A percentile compares a stretch with the other conserved stretches of the same genome.
These are phyloP conservation scores for Halisarca cf. caerulea DNA, from an alignment of 37 sponge, comb jelly and placozoan species.

Conservation along the genomic window DNA sequence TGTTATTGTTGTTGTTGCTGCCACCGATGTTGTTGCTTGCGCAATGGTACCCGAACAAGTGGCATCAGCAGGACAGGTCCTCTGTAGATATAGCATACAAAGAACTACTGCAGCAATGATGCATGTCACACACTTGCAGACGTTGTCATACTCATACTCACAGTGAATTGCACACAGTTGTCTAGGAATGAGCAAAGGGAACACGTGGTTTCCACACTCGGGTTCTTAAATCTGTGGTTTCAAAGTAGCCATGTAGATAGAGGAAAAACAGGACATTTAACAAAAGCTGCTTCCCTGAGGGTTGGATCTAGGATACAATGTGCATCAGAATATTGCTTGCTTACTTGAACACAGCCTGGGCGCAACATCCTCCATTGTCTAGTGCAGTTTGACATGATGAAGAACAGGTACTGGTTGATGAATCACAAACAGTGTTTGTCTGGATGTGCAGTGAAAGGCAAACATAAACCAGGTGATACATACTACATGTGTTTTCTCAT, in stretches of 20 bases:
- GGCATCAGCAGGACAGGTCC: neutral
- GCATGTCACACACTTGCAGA: too few relatives aligned
- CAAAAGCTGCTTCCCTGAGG: neutral
- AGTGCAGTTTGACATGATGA: neutral
- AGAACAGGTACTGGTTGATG: neutral
- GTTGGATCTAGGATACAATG: neutral
- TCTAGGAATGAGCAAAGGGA: neutral
- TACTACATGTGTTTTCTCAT: too few relatives aligned
- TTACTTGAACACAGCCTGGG: constrained; percentile 4
- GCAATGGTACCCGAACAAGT: neutral
- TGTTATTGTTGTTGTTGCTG: neutral
- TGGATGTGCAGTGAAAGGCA: too few relatives aligned
- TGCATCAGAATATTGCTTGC: neutral
- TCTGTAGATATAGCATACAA: too few relatives aligned
- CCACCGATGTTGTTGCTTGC: too few relatives aligned
- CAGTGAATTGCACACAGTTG: neutral
- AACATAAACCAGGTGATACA: too few relatives aligned
- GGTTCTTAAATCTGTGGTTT: neutral
- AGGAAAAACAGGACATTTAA: too few relatives aligned
- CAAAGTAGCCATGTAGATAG: too few relatives aligned
- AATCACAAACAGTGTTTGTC: neutral
- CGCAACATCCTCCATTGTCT: neutral
- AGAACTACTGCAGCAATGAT: too few relatives aligned
- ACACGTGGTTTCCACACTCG: neutral
- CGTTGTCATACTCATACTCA: neutral